These are phyloP conservation scores for Phenganax subtilis DNA, from an alignment of 92 coral and sea anemone genomes.

Conservation along the genomic window DNA sequence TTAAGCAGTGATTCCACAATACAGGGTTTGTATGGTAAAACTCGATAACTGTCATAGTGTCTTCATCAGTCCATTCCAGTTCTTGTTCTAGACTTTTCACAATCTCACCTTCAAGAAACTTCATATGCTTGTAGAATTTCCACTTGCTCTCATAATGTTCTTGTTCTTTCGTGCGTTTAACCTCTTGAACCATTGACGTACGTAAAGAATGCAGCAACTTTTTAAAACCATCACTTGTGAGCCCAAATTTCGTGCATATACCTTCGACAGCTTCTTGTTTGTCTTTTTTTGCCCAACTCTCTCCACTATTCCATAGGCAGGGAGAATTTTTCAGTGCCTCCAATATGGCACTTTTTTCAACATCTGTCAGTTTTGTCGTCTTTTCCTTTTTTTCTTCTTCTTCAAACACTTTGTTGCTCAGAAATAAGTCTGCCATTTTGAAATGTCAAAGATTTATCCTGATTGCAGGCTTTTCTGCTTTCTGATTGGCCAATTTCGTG, in stretches of 20 bases:
- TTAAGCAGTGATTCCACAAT: constrained; percentile 51
- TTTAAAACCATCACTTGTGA: constrained; percentile 44
- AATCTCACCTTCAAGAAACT: constrained; percentile 47
- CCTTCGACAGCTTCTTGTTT: neutral
- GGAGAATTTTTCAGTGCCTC: neutral
- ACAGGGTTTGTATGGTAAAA: constrained; percentile 51
- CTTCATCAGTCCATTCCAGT: constrained; percentile 45
- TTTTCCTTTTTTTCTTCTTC: neutral
- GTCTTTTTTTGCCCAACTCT: neutral
- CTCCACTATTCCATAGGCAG: neutral
- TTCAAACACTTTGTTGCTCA: neutral
- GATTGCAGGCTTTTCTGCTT: neutral
- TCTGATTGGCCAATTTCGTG: neutral
- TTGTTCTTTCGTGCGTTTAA: constrained; percentile 34
- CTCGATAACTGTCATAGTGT: constrained; percentile 44
- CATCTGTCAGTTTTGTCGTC: neutral
- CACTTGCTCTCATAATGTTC: constrained; percentile 44
- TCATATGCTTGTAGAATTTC: constrained; percentile 49
- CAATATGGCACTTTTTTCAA: neutral
- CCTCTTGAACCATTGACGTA: constrained; percentile 45
- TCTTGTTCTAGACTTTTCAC: constrained; percentile 42
- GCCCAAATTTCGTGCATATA: constrained; percentile 14
- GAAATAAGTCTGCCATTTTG: too few relatives aligned
- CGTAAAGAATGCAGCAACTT: constrained; percentile 41
- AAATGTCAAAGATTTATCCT: too few relatives aligned